A percentile compares a stretch with the other conserved stretches of the same genome.
phyloP scores from a whole-genome alignment of 2,797 vertebrate genomes.

The Rhadinocentrus ornatus region DNA sequence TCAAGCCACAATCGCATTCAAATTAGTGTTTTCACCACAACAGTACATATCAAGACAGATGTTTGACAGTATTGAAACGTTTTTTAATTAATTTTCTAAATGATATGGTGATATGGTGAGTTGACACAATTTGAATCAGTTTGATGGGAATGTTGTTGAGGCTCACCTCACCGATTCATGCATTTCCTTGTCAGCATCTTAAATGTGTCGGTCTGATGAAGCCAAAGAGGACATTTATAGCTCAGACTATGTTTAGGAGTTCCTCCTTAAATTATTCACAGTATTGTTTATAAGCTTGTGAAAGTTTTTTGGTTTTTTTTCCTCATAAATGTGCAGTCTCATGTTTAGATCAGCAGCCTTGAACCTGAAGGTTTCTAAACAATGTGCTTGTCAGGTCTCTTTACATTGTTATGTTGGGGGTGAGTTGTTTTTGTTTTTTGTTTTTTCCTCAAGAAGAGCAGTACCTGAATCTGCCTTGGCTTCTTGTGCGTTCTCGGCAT shows the following conservation, averaged over 20 bases:
- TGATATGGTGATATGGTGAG: slow-evolving; percentile 18
- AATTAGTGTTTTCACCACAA: slow-evolving; percentile 36
- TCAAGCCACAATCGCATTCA: slow-evolving; percentile 22
- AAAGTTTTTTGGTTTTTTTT: slow-evolving; percentile 27
- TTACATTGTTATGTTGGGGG: slow-evolving; percentile 44
- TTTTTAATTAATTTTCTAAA: slow-evolving; percentile 39
- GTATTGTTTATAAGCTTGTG: slow-evolving; percentile 64
- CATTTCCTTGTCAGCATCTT: background rate
- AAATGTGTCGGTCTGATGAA: slow-evolving; percentile 43
- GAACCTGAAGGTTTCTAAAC: slow-evolving; percentile 61
- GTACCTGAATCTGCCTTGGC: background rate
- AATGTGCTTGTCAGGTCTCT: slow-evolving; percentile 61
- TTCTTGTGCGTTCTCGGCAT: slow-evolving; percentile 27
- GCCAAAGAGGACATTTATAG: slow-evolving; percentile 68
- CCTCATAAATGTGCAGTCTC: slow-evolving; percentile 35
- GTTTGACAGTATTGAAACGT: slow-evolving; percentile 16
- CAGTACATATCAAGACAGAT: slow-evolving; percentile 23
- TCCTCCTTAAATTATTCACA: slow-evolving; percentile 40
- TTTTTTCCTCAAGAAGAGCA: background rate
- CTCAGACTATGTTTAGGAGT: slow-evolving; percentile 33
- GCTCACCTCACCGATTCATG: slow-evolving; percentile 14
- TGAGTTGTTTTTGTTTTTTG: background rate
- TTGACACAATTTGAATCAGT: slow-evolving; percentile 45
- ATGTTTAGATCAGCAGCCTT: slow-evolving; percentile 48
- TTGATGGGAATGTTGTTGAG: slow-evolving; percentile 42